Evolutionary conservation across 1,140 invertebrate genomes (phyloP).

Genomic region (Dysdera silvatica): DNA sequence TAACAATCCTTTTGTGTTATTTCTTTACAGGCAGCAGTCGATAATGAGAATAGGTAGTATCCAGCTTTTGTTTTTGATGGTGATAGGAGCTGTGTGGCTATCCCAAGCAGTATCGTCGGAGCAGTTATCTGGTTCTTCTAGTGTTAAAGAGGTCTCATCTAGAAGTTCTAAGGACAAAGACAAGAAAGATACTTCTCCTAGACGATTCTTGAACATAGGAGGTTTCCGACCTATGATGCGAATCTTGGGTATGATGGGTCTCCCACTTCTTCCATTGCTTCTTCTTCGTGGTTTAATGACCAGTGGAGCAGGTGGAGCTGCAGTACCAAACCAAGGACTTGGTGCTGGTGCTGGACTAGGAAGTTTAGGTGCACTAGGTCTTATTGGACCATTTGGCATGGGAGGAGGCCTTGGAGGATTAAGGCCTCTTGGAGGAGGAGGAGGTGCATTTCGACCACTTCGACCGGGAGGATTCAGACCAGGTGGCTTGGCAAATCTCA

Average conservation of each 20-base stretch:
- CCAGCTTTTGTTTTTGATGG: no score
- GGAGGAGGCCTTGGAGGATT: slow-evolving; percentile 15
- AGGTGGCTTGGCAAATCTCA: not conserved
- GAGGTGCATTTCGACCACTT: not conserved
- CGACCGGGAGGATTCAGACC: slow-evolving; percentile 4
- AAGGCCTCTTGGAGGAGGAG: not conserved
- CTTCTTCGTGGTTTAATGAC: slow-evolving; percentile 4
- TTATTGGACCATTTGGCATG: slow-evolving; percentile 22
- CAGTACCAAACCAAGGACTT: not conserved
- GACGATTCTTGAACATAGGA: slow-evolving; percentile 13
- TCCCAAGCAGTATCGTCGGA: no score
- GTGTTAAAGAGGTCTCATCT: no score
- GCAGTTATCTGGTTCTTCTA: no score
- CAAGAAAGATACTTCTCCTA: no score
- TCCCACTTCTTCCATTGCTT: slow-evolving; percentile 14
- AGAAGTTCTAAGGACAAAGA: no score
- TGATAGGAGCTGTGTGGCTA: no score
- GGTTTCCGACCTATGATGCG: slow-evolving; percentile 19
- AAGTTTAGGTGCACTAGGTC: slow-evolving; percentile 21
- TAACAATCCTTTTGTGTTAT: no score
- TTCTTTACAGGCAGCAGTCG: no score
- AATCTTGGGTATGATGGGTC: slow-evolving; percentile 25
- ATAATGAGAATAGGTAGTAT: no score
- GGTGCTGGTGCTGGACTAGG: slow-evolving; percentile 23
- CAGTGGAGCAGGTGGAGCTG: not conserved